These are phyloP conservation scores for Neoarius graeffei DNA, from an alignment of 2,113 vertebrate genomes.

Conservation along the genomic window DNA sequence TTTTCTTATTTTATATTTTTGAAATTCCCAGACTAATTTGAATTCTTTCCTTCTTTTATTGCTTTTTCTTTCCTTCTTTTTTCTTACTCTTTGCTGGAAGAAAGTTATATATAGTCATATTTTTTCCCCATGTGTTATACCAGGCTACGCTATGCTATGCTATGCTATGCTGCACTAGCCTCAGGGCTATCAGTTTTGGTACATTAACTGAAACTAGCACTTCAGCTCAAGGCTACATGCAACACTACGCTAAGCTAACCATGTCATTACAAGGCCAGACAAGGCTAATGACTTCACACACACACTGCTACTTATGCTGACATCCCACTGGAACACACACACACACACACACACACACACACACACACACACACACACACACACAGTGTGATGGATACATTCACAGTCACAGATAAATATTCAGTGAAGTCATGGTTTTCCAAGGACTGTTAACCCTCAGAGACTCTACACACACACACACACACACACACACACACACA, in stretches of 20 bases:
- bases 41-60: not conserved
- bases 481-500: not conserved
- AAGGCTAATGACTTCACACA: constrained; percentile 47
- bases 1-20: not conserved
- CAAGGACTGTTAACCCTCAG: constrained; percentile 5
- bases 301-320: constrained; percentile 25
- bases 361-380: constrained; percentile 8
- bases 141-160: not conserved
- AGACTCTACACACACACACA: constrained; percentile 2
- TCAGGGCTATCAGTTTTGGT: constrained; percentile 18
- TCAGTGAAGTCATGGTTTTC: constrained; percentile 19
- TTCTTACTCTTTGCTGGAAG: not conserved
- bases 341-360: constrained; percentile 19
- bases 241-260: constrained; percentile 50
- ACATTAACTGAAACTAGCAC: constrained; percentile 23
- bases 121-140: not conserved
- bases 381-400: not conserved
- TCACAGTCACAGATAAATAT: constrained; percentile 6
- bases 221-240: constrained; percentile 46
- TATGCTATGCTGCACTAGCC: not conserved
- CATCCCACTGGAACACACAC: constrained; percentile 7
- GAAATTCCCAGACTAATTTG: not conserved
- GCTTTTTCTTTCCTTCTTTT: not conserved
- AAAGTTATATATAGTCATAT: not conserved
- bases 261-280: constrained; percentile 45